phyloP scores from a whole-genome alignment of 2,888 invertebrate species.

The Timema cristinae region DNA sequence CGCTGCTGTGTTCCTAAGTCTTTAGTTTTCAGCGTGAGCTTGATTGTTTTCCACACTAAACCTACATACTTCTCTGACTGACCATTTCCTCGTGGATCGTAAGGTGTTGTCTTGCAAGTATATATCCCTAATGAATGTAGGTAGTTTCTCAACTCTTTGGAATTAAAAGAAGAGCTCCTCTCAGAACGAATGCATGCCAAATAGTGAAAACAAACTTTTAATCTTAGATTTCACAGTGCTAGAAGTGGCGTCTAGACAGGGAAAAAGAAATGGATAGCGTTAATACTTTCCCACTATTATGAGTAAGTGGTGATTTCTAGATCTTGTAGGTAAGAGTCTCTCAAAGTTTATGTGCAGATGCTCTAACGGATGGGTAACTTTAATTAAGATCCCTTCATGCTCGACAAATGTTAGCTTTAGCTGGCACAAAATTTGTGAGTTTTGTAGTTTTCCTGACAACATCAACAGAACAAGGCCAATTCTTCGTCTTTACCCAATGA shows the following conservation, averaged over 20 bases:
- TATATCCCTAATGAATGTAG: no score
- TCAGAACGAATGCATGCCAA: not conserved
- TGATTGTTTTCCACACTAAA: conserved; percentile 14
- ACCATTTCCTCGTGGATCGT: conserved; percentile 17
- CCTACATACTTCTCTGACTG: conserved; percentile 12
- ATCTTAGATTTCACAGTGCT: not conserved
- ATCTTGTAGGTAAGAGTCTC: conserved; percentile 3
- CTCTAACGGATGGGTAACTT: no score
- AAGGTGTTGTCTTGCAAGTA: not conserved
- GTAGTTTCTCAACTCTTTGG: not conserved
- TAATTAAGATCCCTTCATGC: not conserved
- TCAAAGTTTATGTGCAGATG: not conserved
- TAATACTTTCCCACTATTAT: not conserved
- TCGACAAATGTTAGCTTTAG: not conserved
- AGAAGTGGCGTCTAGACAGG: not conserved
- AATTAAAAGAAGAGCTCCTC: not conserved
- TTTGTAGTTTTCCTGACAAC: not conserved
- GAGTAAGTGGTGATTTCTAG: not conserved
- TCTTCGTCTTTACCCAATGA: not conserved
- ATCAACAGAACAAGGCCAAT: conserved; percentile 7
- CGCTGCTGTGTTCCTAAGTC: not conserved
- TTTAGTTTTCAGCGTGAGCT: conserved; percentile 13
- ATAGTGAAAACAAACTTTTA: not conserved
- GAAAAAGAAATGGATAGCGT: not conserved
- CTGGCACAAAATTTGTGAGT: not conserved